phyloP scores from a whole-genome alignment of 2,113 vertebrate species.

The Phaetusa simplex region DNA sequence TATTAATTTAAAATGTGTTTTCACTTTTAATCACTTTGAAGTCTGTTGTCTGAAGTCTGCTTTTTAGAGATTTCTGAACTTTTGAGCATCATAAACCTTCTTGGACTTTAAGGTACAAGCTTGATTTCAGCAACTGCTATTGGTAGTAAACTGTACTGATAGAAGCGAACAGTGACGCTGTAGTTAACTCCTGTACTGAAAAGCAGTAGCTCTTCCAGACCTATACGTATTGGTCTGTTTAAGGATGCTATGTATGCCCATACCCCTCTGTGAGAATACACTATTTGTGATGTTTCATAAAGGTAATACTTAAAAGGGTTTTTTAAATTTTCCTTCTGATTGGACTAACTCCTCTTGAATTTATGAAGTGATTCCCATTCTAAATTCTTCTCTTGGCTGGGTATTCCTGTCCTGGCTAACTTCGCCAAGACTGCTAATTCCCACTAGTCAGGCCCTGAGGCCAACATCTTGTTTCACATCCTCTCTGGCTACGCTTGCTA shows the following conservation, averaged over 20 bases:
- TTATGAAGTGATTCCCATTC: neutral
- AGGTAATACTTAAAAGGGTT: neutral
- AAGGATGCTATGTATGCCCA: neutral
- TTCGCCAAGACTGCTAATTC: neutral
- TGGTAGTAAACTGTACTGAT: neutral
- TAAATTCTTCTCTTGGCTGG: neutral
- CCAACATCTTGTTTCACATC: neutral
- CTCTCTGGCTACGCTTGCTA: neutral
- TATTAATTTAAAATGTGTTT: neutral
- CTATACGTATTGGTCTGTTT: neutral
- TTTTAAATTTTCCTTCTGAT: neutral
- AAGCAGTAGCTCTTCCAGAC: neutral
- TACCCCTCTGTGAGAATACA: neutral
- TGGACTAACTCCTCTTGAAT: neutral
- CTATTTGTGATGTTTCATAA: neutral
- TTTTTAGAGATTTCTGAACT: neutral
- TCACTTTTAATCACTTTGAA: neutral
- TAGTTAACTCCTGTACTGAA: neutral
- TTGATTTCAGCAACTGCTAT: neutral
- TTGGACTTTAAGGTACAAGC: neutral
- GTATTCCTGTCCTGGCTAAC: neutral
- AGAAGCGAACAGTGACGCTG: neutral
- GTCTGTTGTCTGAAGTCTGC: neutral
- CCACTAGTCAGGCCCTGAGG: neutral
- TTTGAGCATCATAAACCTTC: neutral